Evolutionary conservation across 2,113 vertebrate genomes (phyloP).

Genomic region (Suncus etruscus): DNA sequence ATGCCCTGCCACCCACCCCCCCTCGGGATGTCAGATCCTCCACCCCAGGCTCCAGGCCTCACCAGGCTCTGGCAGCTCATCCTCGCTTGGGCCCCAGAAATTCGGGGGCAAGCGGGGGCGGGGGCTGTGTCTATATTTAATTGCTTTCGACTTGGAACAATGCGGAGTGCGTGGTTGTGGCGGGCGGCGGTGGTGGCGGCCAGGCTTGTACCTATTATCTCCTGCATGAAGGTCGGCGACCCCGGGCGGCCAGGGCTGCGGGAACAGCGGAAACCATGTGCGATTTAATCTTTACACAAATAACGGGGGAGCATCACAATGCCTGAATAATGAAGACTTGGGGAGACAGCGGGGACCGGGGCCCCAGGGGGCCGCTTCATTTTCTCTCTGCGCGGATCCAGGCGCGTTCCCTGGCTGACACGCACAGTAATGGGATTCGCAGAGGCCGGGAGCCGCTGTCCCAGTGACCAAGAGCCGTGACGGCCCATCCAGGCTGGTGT

Average conservation of each 20-base stretch:
- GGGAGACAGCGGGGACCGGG: neutral
- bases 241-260: constrained; percentile 92
- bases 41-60: no score
- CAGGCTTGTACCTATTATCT: constrained; percentile 97
- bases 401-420: no score
- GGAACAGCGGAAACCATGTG: constrained; percentile 97
- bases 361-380: no score
- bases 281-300: constrained; percentile 99
- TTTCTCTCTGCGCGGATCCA: no score
- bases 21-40: no score
- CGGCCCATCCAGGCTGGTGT: no score
- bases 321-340: constrained; percentile 92
- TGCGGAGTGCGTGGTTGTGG: constrained; percentile 94
- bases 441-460: no score
- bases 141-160: constrained; percentile 96
- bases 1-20: no score
- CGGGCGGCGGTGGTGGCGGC: constrained; percentile 86
- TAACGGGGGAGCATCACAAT: constrained; percentile 94
- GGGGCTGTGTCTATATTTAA: constrained; percentile 93
- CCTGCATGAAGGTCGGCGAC: constrained; percentile 93
- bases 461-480: no score
- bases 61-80: no score
- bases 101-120: constrained; percentile 88
- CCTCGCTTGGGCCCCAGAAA: constrained; percentile 49
- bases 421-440: no score